Evolutionary conservation across 2,888 invertebrate genomes (phyloP).

Genomic region (Orthosia gracilis): DNA sequence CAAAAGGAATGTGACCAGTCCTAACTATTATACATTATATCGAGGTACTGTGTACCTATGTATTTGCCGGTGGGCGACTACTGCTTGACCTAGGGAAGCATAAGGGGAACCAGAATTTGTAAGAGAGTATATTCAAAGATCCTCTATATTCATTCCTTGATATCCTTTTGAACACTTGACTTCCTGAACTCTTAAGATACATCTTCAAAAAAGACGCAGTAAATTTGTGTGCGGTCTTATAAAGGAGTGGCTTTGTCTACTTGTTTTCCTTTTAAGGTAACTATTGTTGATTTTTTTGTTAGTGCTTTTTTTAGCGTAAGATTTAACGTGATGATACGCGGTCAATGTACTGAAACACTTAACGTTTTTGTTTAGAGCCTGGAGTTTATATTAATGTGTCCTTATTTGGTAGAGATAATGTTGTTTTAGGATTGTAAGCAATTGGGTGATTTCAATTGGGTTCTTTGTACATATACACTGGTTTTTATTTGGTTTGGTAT

Average conservation of each 20-base stretch:
- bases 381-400: slow-evolving; percentile 18
- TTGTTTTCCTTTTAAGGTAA: slow-evolving; percentile 35
- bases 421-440: slow-evolving; percentile 46
- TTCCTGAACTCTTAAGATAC: background rate
- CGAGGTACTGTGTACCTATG: background rate
- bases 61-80: slow-evolving; percentile 1
- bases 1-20: background rate
- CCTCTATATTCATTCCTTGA: background rate
- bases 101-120: background rate
- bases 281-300: slow-evolving; percentile 11
- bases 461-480: slow-evolving; percentile 12
- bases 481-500: slow-evolving; percentile 19
- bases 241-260: slow-evolving; percentile 10
- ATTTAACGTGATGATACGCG: slow-evolving; percentile 44
- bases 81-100: slow-evolving; percentile 10
- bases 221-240: background rate
- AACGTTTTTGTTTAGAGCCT: slow-evolving; percentile 27
- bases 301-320: slow-evolving; percentile 19
- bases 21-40: background rate
- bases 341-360: slow-evolving; percentile 54
- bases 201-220: background rate
- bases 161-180: background rate
- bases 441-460: slow-evolving; percentile 23
- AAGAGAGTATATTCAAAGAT: background rate
- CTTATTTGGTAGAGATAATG: slow-evolving; percentile 45